A percentile compares a stretch with the other conserved stretches of the same genome.
Evolutionary conservation across 1,140 invertebrate species (phyloP).

Genomic region (Saxidomus purpurata): DNA sequence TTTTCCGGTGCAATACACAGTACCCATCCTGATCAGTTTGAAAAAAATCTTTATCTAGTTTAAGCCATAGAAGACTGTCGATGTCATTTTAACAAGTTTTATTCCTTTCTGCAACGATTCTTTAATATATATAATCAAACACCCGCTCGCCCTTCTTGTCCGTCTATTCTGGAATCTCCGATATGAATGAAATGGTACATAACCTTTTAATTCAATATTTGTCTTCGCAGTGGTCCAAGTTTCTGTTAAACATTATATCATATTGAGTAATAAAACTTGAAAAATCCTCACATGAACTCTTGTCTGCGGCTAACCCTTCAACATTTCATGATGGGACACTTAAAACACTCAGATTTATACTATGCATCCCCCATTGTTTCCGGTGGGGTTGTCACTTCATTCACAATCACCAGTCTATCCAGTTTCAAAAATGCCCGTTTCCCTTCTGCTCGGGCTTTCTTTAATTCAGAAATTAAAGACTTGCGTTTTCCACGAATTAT

Average conservation of each 20-base stretch:
- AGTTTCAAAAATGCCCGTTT: neutral
- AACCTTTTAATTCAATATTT: slow-evolving; percentile 19
- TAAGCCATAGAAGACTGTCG: neutral
- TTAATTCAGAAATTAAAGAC: neutral
- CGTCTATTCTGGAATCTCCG: neutral
- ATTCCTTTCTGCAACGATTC: neutral
- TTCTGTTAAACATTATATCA: neutral
- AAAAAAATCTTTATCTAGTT: neutral
- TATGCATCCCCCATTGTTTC: neutral
- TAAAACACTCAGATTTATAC: slow-evolving; percentile 63
- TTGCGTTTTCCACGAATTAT: neutral
- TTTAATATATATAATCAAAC: neutral
- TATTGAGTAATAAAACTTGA: neutral
- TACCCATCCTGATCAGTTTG: neutral
- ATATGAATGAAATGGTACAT: neutral
- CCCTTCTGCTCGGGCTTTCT: neutral
- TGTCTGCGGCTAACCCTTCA: slow-evolving; percentile 11
- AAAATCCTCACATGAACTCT: slow-evolving; percentile 2
- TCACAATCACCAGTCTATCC: neutral
- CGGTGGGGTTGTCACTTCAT: neutral
- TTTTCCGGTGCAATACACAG: neutral
- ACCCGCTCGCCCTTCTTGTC: neutral
- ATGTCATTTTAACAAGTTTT: neutral
- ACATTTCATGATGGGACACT: slow-evolving; percentile 19
- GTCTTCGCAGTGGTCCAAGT: neutral